phyloP scores from a whole-genome alignment of 2,888 invertebrate species.

The Lamproptera curius region DNA sequence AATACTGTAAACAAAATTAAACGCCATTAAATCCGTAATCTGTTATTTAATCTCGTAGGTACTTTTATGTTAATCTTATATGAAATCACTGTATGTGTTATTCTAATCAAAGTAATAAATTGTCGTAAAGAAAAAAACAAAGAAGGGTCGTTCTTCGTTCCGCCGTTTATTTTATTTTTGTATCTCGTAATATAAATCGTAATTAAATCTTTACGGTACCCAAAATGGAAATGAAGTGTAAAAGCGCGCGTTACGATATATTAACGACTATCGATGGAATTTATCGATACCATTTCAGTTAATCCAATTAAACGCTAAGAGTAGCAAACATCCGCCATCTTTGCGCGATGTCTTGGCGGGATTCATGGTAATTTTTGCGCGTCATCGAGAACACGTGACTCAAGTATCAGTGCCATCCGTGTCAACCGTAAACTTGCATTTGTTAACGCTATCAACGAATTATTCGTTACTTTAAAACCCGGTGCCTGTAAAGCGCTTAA shows the following conservation, averaged over 20 bases:
- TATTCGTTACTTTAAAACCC: not conserved
- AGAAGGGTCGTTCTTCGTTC: no score
- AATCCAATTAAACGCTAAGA: slow-evolving; percentile 68
- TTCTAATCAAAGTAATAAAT: no score
- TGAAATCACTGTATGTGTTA: no score
- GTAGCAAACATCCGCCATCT: slow-evolving; percentile 52
- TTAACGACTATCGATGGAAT: slow-evolving; percentile 54
- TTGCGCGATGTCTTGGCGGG: slow-evolving; percentile 35
- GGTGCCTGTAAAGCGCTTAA: not conserved
- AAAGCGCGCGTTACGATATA: slow-evolving; percentile 39
- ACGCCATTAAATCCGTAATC: no score
- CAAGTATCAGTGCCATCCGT: slow-evolving; percentile 34
- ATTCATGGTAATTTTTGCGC: slow-evolving; percentile 41
- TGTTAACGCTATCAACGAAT: slow-evolving; percentile 2
- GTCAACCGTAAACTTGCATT: no score
- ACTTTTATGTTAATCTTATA: no score
- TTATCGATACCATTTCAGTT: slow-evolving; percentile 68
- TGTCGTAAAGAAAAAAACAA: no score
- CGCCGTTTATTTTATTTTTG: no score
- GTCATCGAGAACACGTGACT: slow-evolving; percentile 47
- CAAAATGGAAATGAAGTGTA: slow-evolving; percentile 7
- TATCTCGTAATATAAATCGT: slow-evolving; percentile 20
- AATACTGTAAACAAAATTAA: no score
- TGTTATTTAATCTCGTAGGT: no score
- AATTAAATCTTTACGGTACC: not conserved